These are phyloP conservation scores for Neuroterus valhalla DNA, from an alignment of 1,140 invertebrate species.

Conservation along the genomic window DNA sequence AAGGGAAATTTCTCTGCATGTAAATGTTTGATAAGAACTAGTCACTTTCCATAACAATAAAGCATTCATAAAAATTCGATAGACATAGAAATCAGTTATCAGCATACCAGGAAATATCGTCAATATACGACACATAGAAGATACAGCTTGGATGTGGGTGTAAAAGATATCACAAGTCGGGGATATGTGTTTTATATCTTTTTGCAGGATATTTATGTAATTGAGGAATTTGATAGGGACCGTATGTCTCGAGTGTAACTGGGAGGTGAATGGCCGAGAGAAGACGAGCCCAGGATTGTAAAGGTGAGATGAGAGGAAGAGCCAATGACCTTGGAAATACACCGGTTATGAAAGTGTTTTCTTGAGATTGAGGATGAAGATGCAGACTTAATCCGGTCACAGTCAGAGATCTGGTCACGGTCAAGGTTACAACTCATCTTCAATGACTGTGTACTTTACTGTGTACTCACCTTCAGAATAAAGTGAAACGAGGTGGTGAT, in stretches of 20 bases:
- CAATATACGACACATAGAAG: neutral
- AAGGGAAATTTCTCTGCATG: no score
- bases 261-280: conserved; percentile 46
- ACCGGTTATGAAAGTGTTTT: conserved; percentile 48
- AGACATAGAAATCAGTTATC: no score
- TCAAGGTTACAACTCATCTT: conserved; percentile 60
- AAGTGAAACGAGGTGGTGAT: no score
- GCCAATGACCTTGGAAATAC: conserved; percentile 48
- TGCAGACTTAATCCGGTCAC: conserved; percentile 49
- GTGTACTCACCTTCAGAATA: no score
- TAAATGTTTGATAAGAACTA: no score
- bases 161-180: neutral
- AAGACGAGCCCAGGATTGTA: conserved; percentile 46
- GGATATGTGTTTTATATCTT: neutral
- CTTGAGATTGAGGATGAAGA: conserved; percentile 51
- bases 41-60: no score
- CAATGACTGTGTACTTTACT: conserved; percentile 25
- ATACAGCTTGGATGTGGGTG: neutral
- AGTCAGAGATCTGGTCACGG: conserved; percentile 54
- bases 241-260: neutral
- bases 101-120: neutral
- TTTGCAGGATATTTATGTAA: neutral
- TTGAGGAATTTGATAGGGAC: neutral
- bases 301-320: conserved; percentile 41
- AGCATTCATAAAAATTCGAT: no score